phyloP scores from a whole-genome alignment of 2,113 vertebrate species.

The Anhinga anhinga region DNA sequence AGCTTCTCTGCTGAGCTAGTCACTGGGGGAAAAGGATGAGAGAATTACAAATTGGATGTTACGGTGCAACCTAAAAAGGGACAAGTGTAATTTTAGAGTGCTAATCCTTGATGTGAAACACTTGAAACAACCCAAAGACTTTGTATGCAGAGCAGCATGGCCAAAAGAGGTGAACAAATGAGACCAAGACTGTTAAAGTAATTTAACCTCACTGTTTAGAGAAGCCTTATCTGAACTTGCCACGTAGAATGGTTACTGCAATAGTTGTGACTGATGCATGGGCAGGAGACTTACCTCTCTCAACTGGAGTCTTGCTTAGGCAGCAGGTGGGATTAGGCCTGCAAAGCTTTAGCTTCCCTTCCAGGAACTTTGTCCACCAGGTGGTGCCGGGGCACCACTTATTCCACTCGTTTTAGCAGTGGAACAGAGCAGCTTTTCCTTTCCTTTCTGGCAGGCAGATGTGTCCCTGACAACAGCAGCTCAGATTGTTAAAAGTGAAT shows the following conservation, averaged over 20 bases:
- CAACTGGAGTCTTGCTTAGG: fast-evolving
- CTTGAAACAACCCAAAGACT: too few relatives aligned
- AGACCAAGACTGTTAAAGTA: background rate
- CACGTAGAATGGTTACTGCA: fast-evolving
- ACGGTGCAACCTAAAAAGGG: too few relatives aligned
- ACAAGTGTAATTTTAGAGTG: background rate
- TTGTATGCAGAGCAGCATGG: background rate
- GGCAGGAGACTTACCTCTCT: background rate
- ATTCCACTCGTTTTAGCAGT: fast-evolving
- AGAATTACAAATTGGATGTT: too few relatives aligned
- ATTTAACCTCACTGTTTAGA: background rate
- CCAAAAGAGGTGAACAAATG: background rate
- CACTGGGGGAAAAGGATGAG: background rate
- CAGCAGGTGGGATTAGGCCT: background rate
- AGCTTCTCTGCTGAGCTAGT: background rate
- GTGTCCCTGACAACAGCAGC: background rate
- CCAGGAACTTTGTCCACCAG: background rate
- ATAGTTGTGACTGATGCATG: fast-evolving
- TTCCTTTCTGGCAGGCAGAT: background rate
- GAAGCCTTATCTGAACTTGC: background rate
- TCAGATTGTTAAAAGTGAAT: background rate
- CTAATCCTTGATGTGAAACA: background rate
- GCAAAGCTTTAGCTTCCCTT: background rate
- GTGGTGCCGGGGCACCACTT: background rate
- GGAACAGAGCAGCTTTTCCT: background rate